Evolutionary conservation across 2,113 vertebrate genomes (phyloP), one percentile per base, ranked within the genome.

Genomic region (Spea bombifrons): DNA sequence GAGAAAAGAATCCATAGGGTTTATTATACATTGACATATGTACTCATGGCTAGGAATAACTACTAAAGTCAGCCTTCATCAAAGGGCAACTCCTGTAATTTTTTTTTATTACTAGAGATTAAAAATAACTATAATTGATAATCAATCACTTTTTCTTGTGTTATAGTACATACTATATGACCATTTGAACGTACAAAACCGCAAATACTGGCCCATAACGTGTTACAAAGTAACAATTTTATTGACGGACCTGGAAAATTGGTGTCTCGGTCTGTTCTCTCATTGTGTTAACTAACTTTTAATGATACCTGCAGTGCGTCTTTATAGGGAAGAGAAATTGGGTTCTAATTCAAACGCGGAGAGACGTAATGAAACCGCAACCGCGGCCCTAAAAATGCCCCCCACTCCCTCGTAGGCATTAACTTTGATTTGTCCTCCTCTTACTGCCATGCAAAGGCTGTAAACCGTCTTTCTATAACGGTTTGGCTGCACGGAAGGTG

Each of bases 211-310:
- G 10, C 55, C 8, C 8, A 4, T 9, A 59, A 13, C 3, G 15
- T 1, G 55, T 9, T 59, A 59, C 8, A 5, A 59, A 59, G 10
- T 13, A 59, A 59, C 8, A 59, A 59, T 59, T 59, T 4, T 13
- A 59, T 9, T 59, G 15, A 59, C 15, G 55, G 15, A 13, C 10
- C 10, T 59, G 55, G 55, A 2, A 2, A 30, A 30, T 12, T 30
- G 30, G 50, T 4, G 55, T 59, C 55, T 13, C 7, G 10, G 55
- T 59, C 55, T 59, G 15, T 10, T 59, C 55, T 13, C 50, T 13
- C 17, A 64, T 64, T 9, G 8, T 30, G 61, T 30, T 64, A 64
- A 64, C n/a, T 64, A 64, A 64, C 61, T 64, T 64, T 64, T 64
- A 64, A 64, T 64, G 59, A 61, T 15, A 7, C 13, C 61, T 64